Conservation (phyloP, 2,113 vertebrate genomes). For the Psilopogon haemacephalus region DNA sequence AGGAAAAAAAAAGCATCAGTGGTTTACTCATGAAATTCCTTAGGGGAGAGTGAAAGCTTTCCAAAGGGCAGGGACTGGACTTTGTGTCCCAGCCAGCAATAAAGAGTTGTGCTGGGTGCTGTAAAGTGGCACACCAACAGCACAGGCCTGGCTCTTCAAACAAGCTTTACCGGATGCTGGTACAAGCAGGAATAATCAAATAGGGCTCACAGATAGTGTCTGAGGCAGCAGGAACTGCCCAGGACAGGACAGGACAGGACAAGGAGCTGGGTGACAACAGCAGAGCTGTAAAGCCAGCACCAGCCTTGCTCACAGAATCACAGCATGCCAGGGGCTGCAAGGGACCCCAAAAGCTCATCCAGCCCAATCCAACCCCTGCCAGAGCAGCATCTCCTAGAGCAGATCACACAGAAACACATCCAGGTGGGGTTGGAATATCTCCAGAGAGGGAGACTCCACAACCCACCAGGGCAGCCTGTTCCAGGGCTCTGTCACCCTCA, state of each 20-base stretch:
- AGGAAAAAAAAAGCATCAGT: too few species aligned
- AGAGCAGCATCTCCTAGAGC: too few species aligned
- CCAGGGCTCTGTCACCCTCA: too few species aligned
- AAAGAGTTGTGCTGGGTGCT: not conserved
- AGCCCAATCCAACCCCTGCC: too few species aligned
- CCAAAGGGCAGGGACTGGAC: constrained; percentile 21
- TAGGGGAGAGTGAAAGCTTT: constrained; percentile 41
- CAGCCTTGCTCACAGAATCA: too few species aligned
- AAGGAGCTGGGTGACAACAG: not conserved
- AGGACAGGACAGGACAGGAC: not conserved
- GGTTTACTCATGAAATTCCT: not conserved
- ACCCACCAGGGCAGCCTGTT: too few species aligned
- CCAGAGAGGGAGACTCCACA: too few species aligned
- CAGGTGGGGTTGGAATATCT: too few species aligned
- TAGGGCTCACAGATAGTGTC: not conserved
- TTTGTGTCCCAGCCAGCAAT: not conserved
- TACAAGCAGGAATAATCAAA: not conserved
- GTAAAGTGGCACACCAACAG: not conserved
- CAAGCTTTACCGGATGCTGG: not conserved
- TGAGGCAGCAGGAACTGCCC: not conserved
- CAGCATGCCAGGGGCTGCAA: too few species aligned
- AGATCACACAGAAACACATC: too few species aligned
- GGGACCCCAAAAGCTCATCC: too few species aligned
- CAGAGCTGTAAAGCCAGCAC: not conserved
- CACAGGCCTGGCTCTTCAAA: not conserved